These are phyloP conservation scores for Pseudolaguvia tuberculata DNA, from an alignment of 2,113 vertebrate genomes.

Conservation along the genomic window DNA sequence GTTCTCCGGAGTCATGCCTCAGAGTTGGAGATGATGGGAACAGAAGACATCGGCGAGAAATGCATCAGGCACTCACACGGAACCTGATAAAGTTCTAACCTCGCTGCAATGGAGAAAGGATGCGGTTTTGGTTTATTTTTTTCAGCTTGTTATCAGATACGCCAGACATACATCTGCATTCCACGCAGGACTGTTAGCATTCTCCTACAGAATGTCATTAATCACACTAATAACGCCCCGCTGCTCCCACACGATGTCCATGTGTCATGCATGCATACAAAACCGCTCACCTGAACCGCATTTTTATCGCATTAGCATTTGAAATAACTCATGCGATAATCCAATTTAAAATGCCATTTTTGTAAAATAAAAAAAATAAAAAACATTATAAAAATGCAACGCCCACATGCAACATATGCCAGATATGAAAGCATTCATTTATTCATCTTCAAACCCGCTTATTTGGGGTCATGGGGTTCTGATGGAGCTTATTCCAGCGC, in stretches of 20 bases:
- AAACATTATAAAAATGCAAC: too few species aligned
- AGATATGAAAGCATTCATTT: too few species aligned
- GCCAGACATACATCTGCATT: background rate
- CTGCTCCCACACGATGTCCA: background rate
- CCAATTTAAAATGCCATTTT: slow-evolving; percentile 33
- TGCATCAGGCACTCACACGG: slow-evolving; percentile 42
- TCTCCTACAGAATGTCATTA: slow-evolving; percentile 36
- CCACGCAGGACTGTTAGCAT: slow-evolving; percentile 29
- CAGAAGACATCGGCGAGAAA: slow-evolving; percentile 19
- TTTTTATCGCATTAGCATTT: slow-evolving; percentile 43
- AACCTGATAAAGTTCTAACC: slow-evolving; percentile 33
- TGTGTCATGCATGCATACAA: slow-evolving; percentile 29
- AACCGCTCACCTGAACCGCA: slow-evolving; percentile 19
- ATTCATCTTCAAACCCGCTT: too few species aligned
- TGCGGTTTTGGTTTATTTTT: too few species aligned
- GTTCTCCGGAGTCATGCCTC: slow-evolving; percentile 18
- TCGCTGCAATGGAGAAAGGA: background rate
- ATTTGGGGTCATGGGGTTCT: too few species aligned
- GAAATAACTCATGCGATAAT: slow-evolving; percentile 22
- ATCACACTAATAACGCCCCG: slow-evolving; percentile 37
- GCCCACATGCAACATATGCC: too few species aligned
- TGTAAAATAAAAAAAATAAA: too few species aligned
- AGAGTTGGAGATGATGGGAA: background rate
- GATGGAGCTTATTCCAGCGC: too few species aligned
- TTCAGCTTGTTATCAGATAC: too few species aligned